Evolutionary conservation across 2,113 vertebrate species (phyloP).

Genomic region (Heterotilapia buettikoferi): DNA sequence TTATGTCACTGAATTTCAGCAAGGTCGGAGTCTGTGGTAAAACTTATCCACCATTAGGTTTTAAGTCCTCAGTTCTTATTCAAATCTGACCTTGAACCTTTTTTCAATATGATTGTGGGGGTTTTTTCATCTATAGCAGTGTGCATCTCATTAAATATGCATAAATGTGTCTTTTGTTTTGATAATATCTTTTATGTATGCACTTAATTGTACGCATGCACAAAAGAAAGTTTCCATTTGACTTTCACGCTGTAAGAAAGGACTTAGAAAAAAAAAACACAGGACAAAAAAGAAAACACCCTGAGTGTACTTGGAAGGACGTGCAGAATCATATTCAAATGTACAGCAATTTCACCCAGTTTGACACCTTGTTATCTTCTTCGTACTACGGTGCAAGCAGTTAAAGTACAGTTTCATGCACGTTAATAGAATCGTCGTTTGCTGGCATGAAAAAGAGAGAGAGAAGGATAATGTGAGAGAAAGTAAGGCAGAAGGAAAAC

Average conservation of each 20-base stretch:
- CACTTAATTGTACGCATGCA: background rate
- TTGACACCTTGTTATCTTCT: background rate
- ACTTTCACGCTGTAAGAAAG: constrained; percentile 20
- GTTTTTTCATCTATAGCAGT: background rate
- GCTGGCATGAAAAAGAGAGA: background rate
- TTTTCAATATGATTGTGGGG: background rate
- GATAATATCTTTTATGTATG: background rate
- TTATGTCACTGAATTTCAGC: background rate
- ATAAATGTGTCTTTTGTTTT: background rate
- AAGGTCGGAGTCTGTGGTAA: background rate
- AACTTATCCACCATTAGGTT: background rate
- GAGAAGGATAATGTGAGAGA: background rate
- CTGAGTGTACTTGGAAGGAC: background rate
- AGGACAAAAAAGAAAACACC: background rate
- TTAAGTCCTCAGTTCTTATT: background rate
- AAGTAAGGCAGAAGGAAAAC: background rate
- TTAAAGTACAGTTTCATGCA: background rate
- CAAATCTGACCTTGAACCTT: background rate
- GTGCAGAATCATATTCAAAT: background rate
- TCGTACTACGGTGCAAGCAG: background rate
- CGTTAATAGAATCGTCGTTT: background rate
- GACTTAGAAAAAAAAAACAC: background rate
- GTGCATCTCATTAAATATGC: constrained; percentile 9
- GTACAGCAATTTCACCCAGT: background rate
- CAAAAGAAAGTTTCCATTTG: background rate